Conservation (phyloP, 2,113 vertebrate genomes). For the Promerops cafer region DNA sequence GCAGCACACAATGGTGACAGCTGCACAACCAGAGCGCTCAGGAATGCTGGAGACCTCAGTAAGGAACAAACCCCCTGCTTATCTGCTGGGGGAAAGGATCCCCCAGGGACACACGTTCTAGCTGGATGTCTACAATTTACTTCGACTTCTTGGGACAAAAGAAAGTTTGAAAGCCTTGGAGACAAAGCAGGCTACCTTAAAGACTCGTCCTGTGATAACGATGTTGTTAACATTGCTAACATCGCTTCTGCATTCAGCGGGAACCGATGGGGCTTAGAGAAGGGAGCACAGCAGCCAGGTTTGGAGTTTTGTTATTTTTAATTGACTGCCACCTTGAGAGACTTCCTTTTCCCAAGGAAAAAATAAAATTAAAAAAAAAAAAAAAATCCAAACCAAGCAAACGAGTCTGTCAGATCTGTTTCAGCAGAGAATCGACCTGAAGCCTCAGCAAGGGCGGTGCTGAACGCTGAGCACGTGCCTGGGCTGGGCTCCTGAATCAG, state of each 20-base stretch:
- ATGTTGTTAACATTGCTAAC: neutral
- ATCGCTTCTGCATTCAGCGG: neutral
- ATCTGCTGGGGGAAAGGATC: neutral
- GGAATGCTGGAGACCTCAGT: neutral
- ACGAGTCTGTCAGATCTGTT: neutral
- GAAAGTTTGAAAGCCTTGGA: slow-evolving; percentile 35
- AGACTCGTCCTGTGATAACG: neutral
- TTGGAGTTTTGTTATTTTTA: neutral
- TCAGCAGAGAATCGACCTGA: neutral
- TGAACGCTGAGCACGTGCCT: neutral
- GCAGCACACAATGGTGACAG: neutral
- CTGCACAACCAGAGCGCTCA: neutral
- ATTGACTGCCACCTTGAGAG: slow-evolving; percentile 8
- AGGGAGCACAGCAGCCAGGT: neutral
- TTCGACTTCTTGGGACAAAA: slow-evolving; percentile 30
- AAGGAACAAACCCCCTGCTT: neutral
- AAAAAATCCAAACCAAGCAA: neutral
- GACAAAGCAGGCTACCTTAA: neutral
- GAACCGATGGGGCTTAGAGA: neutral
- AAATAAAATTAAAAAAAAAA: neutral
- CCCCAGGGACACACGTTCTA: neutral
- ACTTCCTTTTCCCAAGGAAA: too few species aligned
- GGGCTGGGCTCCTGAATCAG: fast-evolving
- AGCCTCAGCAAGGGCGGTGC: fast-evolving
- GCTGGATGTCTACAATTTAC: neutral